Evolutionary conservation across 2,888 invertebrate species (phyloP), one percentile per base, ranked within the genome.

Genomic region (Chloroclysta siterata): DNA sequence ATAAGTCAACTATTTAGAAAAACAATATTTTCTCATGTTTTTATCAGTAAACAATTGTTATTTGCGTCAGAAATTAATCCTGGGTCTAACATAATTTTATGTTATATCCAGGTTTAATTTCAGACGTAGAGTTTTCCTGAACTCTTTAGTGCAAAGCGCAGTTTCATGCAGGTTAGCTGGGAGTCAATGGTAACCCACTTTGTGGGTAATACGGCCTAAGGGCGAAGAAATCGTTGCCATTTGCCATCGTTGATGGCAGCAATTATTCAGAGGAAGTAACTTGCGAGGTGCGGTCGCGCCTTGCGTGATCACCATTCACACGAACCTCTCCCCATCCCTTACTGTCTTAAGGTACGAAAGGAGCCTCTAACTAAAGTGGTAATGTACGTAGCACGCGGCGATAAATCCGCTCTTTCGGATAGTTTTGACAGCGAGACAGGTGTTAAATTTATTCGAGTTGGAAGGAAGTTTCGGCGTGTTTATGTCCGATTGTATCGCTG

Each of bases 191-290:
- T 6, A 7, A 33, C 33, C 33, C 33, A 33, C 33, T 33, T 33
- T 33, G 33, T 33, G 33, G 33, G 33, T 36, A 39, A 60, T 39
- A 11, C 22, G 17, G 17, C 14, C 13, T 33, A 17, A 46, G 22
- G 65, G 65, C 62, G 52, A 62, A 70, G 63, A 76, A 79, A 76
- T 39, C 36, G 36, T 39, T 39, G 11, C 11, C 76, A 73, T 75
- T 79, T 75, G 70, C 72, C 68, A 76, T 72, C 74, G 77, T 73
- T 83, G 83, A 86, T 83, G 81, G 81, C 82, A 75, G 81, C 86
- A 85, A 87, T 87, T 87, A 87, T 87, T 85, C 77, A 80, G 73
- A 78, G 82, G 82, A 83, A 83, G 83, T 80, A 85, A 85, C 73
- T 81, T 80, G 76, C 70, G 71, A 70, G 77, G 67, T 70, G 72